phyloP scores from a whole-genome alignment of 2,113 vertebrate species.

The Trematocara nigrifrons region DNA sequence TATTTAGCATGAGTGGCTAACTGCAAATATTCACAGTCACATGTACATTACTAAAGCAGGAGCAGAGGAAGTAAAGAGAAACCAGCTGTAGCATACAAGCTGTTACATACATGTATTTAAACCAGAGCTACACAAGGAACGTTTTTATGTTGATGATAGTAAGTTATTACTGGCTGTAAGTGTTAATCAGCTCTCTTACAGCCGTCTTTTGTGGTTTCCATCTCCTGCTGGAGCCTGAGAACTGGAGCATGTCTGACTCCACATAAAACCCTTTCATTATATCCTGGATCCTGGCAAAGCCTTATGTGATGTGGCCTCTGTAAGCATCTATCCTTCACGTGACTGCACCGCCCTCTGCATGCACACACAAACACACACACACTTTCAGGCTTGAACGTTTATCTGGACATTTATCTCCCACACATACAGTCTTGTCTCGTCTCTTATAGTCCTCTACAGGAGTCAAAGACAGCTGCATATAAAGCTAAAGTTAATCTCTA shows the following conservation, averaged over 20 bases:
- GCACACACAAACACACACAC: neutral
- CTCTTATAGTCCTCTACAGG: neutral
- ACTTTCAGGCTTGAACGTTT: neutral
- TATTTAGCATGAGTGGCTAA: neutral
- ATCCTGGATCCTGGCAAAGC: conserved; percentile 50
- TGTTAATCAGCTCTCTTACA: neutral
- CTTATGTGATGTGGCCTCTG: conserved; percentile 27
- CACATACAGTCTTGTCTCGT: neutral
- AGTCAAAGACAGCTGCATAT: conserved; percentile 54
- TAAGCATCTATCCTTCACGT: conserved; percentile 34
- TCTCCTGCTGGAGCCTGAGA: conserved; percentile 43
- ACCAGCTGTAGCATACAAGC: neutral
- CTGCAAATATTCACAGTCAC: neutral
- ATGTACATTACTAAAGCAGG: neutral
- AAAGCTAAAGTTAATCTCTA: conserved; percentile 62
- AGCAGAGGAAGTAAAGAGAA: neutral
- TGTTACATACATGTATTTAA: neutral
- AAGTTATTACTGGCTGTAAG: neutral
- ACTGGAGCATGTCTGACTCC: conserved; percentile 50
- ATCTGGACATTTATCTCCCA: neutral
- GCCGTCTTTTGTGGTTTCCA: conserved; percentile 1
- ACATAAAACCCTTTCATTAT: conserved; percentile 55
- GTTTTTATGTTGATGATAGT: neutral
- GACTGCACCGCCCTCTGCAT: conserved; percentile 3
- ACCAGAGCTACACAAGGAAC: neutral